A percentile compares a stretch with the other conserved stretches of the same genome.
Evolutionary conservation across 2,888 invertebrate genomes (phyloP).

Genomic region (Unio pictorum): DNA sequence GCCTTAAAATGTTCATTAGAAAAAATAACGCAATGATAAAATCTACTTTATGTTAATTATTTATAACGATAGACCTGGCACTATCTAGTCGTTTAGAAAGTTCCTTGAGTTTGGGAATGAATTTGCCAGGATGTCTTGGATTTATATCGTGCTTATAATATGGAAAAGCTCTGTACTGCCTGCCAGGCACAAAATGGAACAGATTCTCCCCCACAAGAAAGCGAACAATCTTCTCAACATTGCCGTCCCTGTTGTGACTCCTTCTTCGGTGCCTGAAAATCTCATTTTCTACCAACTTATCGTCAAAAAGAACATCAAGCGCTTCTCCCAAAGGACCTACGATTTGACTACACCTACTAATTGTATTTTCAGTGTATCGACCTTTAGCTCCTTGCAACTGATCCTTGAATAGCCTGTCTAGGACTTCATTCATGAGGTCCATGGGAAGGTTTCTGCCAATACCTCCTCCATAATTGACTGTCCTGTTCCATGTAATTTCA

Average conservation of each 20-base stretch:
- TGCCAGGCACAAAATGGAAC: neutral
- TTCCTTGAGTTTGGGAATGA: constrained; percentile 6
- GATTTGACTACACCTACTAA: too few species aligned
- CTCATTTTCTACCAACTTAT: constrained; percentile 13
- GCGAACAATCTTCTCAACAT: constrained; percentile 1
- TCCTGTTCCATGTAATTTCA: constrained; percentile 27
- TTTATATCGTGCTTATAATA: constrained; percentile 4
- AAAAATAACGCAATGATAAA: neutral
- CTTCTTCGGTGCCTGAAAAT: constrained; percentile 14
- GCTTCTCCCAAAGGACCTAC: constrained; percentile 17
- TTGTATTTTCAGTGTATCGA: too few species aligned
- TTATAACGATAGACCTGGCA: too few species aligned
- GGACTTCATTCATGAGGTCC: constrained; percentile 39
- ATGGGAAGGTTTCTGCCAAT: constrained; percentile 30
- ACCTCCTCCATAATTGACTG: constrained; percentile 36
- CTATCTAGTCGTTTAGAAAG: too few species aligned
- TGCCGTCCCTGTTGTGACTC: constrained; percentile 8
- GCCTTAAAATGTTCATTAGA: too few species aligned
- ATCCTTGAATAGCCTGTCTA: too few species aligned
- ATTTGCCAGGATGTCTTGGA: too few species aligned
- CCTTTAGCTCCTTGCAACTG: constrained; percentile 16
- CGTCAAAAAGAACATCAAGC: constrained; percentile 14
- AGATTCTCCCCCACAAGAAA: neutral
- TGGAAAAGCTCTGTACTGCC: constrained; percentile 1
- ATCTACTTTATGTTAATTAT: constrained; percentile 4